Evolutionary conservation across 2,113 vertebrate genomes (phyloP).

Genomic region (Himantopus leucocephalus): DNA sequence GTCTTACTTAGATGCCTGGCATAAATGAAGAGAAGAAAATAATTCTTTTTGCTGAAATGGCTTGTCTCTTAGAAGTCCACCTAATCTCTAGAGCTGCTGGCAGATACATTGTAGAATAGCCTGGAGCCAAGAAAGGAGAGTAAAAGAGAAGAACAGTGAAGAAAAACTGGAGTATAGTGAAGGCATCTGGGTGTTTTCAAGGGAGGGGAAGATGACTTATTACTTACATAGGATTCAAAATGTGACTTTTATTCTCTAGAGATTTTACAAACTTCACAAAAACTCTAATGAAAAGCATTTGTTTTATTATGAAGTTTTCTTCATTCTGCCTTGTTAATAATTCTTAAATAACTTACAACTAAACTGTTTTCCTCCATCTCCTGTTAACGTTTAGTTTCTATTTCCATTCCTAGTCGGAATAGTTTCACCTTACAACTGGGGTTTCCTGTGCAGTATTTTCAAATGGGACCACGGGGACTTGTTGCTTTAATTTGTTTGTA

Average conservation of each 20-base stretch:
- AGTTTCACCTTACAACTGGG: neutral
- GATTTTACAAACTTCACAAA: neutral
- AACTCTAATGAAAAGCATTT: neutral
- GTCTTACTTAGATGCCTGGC: neutral
- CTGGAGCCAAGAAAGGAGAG: neutral
- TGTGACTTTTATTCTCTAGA: neutral
- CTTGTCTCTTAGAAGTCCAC: neutral
- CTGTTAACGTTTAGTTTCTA: neutral
- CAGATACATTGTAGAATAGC: neutral
- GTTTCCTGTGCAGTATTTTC: slow-evolving; percentile 6
- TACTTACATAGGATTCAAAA: neutral
- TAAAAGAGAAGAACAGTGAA: neutral
- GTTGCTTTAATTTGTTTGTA: slow-evolving; percentile 33
- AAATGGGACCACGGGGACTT: neutral
- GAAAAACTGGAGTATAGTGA: neutral
- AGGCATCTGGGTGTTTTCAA: neutral
- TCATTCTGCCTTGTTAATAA: neutral
- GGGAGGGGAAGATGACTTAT: neutral
- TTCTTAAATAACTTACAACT: neutral
- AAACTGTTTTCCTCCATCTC: neutral
- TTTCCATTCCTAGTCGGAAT: neutral
- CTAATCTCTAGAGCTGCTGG: neutral
- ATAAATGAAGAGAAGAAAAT: neutral
- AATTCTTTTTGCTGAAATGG: neutral
- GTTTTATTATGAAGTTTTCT: neutral